These are phyloP conservation scores for Hymenopus coronatus DNA, from an alignment of 2,888 invertebrate genomes.

Conservation along the genomic window DNA sequence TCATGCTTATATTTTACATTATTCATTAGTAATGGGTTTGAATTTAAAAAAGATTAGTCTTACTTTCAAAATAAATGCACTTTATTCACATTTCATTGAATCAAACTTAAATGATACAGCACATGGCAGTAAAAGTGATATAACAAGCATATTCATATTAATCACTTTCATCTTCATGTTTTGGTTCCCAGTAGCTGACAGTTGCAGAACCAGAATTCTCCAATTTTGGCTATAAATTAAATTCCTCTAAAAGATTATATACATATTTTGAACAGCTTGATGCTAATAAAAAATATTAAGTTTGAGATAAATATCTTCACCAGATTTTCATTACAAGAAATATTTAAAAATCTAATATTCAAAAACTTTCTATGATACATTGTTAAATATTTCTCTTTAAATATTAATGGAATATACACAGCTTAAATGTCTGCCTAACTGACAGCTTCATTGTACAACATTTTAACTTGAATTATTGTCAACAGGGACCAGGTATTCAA, in stretches of 20 bases:
- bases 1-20: too few relatives aligned
- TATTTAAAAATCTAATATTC: background rate
- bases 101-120: background rate
- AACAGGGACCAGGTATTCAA: background rate
- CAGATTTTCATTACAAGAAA: background rate
- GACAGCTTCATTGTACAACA: background rate
- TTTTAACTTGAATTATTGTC: background rate
- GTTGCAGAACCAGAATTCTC: background rate
- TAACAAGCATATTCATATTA: background rate
- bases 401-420: background rate
- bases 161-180: background rate
- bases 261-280: background rate
- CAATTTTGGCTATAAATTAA: background rate
- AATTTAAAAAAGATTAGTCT: background rate
- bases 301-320: background rate
- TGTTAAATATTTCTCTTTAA: background rate
- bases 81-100: background rate
- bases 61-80: background rate
- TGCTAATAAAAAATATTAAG: background rate
- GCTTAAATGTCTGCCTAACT: background rate
- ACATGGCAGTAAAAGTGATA: background rate
- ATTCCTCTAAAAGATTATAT: background rate
- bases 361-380: background rate
- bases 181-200: background rate
- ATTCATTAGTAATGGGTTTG: too few relatives aligned